Evolutionary conservation across 2,888 invertebrate species (phyloP).

Genomic region (Ophraella communa): DNA sequence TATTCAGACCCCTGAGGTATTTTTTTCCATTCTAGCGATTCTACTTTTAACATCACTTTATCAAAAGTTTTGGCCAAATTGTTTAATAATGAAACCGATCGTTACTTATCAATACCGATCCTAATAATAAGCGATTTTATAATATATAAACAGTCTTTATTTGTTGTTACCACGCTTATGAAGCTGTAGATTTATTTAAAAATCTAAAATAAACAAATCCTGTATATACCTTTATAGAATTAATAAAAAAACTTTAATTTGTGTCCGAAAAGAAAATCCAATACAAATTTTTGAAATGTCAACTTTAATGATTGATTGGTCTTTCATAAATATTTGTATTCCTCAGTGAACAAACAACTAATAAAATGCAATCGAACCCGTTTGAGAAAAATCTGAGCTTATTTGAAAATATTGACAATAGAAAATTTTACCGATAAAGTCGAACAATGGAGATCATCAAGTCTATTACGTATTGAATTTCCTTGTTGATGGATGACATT

Average conservation of each 20-base stretch:
- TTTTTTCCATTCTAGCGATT: too few species aligned
- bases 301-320: background rate
- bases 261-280: background rate
- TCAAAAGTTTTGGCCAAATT: too few species aligned
- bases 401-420: constrained; percentile 5
- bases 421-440: background rate
- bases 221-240: too few species aligned
- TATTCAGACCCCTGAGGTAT: too few species aligned
- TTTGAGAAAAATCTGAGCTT: constrained; percentile 1
- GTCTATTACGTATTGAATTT: background rate
- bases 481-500: background rate
- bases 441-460: background rate
- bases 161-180: too few species aligned
- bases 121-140: too few species aligned
- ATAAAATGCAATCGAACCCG: background rate
- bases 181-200: too few species aligned
- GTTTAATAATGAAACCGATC: too few species aligned
- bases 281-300: background rate
- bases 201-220: too few species aligned
- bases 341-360: background rate
- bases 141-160: too few species aligned
- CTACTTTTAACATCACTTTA: too few species aligned
- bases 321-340: background rate
- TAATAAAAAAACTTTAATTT: background rate
- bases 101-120: too few species aligned